Conservation (phyloP, 2,888 invertebrate genomes). For the Leistus spinibarbis region DNA sequence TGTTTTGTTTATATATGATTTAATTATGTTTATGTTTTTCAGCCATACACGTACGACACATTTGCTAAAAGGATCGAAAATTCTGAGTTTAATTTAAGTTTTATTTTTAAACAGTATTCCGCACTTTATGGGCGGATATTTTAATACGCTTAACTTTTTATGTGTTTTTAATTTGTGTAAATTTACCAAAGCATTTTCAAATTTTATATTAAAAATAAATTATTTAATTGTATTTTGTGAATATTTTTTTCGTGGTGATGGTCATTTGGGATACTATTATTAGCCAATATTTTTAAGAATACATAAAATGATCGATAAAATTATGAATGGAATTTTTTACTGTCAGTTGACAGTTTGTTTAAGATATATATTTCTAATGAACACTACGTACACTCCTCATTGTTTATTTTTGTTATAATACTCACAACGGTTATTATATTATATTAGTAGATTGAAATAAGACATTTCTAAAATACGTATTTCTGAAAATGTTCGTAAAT, state of each 20-base stretch:
- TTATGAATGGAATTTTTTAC: too few relatives aligned
- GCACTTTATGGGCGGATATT: neutral
- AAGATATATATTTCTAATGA: too few relatives aligned
- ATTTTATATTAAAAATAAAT: neutral
- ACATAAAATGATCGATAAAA: too few relatives aligned
- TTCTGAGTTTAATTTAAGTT: conserved; percentile 16
- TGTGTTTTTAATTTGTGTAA: neutral
- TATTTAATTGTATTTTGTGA: neutral
- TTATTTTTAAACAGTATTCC: conserved; percentile 30
- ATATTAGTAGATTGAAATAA: too few relatives aligned
- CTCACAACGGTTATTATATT: too few relatives aligned
- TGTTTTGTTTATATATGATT: conserved; percentile 10
- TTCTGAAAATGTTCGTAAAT: too few relatives aligned
- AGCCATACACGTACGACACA: conserved; percentile 38
- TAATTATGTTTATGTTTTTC: conserved; percentile 26
- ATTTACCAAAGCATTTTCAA: neutral
- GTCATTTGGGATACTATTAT: neutral
- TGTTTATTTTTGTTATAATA: too few relatives aligned
- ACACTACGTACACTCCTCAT: too few relatives aligned
- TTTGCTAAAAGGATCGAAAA: conserved; percentile 27
- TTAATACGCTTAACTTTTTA: conserved; percentile 23
- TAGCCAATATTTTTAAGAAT: neutral
- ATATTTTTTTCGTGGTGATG: neutral
- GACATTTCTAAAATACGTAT: too few relatives aligned
- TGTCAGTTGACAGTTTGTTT: too few relatives aligned